phyloP scores from a whole-genome alignment of 2,113 vertebrate species.

The Xiphophorus maculatus region DNA sequence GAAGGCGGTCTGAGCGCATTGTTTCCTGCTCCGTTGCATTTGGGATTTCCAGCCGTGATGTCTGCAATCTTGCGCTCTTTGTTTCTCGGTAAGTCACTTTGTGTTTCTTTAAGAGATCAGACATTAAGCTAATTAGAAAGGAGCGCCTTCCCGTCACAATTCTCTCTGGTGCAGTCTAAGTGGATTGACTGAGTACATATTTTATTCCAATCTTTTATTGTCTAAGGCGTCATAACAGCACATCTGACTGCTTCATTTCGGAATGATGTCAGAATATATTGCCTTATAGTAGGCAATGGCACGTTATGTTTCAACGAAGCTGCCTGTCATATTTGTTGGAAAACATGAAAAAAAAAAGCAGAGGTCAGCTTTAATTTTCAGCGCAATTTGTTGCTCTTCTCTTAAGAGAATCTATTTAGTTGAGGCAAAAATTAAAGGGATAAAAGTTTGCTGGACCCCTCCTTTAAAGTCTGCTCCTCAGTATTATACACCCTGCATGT shows the following conservation, averaged over 20 bases:
- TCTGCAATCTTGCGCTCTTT: conserved; percentile 77
- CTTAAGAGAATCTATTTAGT: background rate
- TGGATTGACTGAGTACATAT: background rate
- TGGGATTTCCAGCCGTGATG: conserved; percentile 81
- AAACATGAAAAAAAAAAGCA: background rate
- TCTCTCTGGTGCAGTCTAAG: background rate
- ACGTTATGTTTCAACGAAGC: background rate
- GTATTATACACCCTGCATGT: conserved; percentile 20
- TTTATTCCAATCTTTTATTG: conserved; percentile 2
- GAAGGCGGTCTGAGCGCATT: conserved; percentile 71
- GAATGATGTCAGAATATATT: conserved; percentile 67
- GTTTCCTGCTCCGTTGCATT: conserved; percentile 68
- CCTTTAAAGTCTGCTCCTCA: conserved; percentile 40
- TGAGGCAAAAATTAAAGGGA: conserved; percentile 13
- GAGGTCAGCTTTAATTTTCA: conserved; percentile 4
- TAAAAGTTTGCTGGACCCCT: conserved; percentile 71
- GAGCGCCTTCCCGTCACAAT: conserved; percentile 11
- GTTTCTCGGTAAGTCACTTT: conserved; percentile 81
- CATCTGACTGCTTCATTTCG: conserved; percentile 21
- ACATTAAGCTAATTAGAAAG: background rate
- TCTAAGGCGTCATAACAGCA: conserved; percentile 11
- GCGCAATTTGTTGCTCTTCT: background rate
- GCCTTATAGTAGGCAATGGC: background rate
- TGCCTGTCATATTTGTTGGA: conserved; percentile 3
- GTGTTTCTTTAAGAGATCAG: conserved; percentile 16